Evolutionary conservation across 2,113 vertebrate genomes (phyloP).

Genomic region (Lutjanus erythropterus): DNA sequence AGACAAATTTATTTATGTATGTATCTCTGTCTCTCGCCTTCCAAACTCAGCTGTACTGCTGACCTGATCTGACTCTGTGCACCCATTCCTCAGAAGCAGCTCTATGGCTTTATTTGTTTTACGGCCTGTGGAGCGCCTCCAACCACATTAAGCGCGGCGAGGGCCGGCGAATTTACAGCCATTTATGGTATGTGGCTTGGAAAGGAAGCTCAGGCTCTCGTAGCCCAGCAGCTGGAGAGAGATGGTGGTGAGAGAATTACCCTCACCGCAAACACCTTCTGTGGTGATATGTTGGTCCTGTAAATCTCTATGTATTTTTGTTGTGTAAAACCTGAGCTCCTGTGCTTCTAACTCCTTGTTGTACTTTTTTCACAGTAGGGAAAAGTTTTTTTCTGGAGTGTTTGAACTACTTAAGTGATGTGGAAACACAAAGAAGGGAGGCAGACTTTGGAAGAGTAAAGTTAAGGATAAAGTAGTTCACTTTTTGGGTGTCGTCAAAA

Average conservation of each 20-base stretch:
- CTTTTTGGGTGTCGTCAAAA: background rate
- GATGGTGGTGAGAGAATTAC: slow-evolving; percentile 26
- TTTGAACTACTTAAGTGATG: background rate
- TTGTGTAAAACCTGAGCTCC: background rate
- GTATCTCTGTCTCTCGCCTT: background rate
- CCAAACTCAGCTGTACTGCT: background rate
- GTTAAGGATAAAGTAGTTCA: background rate
- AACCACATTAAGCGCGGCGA: slow-evolving; percentile 59
- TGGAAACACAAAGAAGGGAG: background rate
- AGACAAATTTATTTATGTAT: background rate
- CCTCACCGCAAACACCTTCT: slow-evolving; percentile 22
- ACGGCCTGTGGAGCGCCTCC: slow-evolving; percentile 59
- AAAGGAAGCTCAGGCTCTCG: slow-evolving; percentile 17
- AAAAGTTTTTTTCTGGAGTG: background rate
- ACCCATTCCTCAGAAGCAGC: slow-evolving; percentile 55
- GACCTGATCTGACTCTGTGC: slow-evolving; percentile 49
- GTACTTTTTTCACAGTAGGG: background rate
- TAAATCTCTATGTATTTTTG: background rate
- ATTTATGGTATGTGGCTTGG: slow-evolving; percentile 74
- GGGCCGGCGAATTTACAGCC: slow-evolving; percentile 56
- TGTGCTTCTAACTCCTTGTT: background rate
- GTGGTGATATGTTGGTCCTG: slow-evolving; percentile 8
- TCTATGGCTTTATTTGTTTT: slow-evolving; percentile 65
- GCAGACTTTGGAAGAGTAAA: background rate
- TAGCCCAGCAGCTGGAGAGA: slow-evolving; percentile 9